Percentiles rank a stretch among this genome's conserved stretches.
phyloP scores from a whole-genome alignment of 2,113 vertebrate species.

The Perca fluviatilis region DNA sequence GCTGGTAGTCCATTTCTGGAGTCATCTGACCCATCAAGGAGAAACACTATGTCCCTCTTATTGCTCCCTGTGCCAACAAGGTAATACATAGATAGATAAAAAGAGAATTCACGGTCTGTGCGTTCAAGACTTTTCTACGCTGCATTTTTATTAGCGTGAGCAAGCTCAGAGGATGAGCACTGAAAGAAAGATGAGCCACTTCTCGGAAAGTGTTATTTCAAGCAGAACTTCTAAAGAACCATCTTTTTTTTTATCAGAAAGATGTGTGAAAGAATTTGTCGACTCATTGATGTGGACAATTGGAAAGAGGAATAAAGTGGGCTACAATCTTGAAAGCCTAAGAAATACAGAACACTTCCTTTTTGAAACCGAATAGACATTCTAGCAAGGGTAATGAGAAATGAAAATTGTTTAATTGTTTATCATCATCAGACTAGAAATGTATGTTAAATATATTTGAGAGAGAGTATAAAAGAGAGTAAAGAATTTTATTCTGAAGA shows the following conservation, averaged over 20 bases:
- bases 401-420: neutral
- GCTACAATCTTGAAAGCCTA: neutral
- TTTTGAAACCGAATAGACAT: neutral
- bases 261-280: slow-evolving; percentile 25
- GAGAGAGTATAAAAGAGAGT: neutral
- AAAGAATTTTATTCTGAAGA: neutral
- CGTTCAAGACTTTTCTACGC: slow-evolving; percentile 32
- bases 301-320: slow-evolving; percentile 27
- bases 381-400: neutral
- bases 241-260: slow-evolving; percentile 68
- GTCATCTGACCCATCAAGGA: slow-evolving; percentile 91
- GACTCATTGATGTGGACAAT: neutral
- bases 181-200: slow-evolving; percentile 26
- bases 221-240: slow-evolving; percentile 30
- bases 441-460: neutral
- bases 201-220: slow-evolving; percentile 33
- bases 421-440: neutral
- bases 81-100: slow-evolving; percentile 75
- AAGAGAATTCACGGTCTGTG: slow-evolving; percentile 53
- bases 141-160: slow-evolving; percentile 43
- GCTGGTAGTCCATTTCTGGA: slow-evolving; percentile 86
- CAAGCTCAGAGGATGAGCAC: slow-evolving; percentile 22
- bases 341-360: neutral
- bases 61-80: slow-evolving; percentile 67
- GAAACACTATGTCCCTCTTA: slow-evolving; percentile 85